These are phyloP conservation scores for Drosophila nigricruria DNA, from an alignment of 2,888 invertebrate genomes.

Conservation along the genomic window DNA sequence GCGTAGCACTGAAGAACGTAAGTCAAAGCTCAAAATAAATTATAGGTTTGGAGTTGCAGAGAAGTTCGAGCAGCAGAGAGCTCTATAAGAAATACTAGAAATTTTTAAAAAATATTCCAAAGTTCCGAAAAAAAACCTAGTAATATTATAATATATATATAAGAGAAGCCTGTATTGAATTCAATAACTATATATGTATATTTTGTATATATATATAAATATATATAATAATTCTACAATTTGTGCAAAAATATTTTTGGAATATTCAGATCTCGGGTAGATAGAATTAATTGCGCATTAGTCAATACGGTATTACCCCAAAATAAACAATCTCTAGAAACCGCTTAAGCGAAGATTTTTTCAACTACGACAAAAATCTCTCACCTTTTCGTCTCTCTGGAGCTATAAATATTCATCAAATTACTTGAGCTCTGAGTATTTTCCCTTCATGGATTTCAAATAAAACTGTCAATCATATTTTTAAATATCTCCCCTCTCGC, in stretches of 20 bases:
- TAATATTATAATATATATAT: no score
- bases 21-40: neutral
- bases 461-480: constrained; percentile 55
- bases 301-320: neutral
- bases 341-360: constrained; percentile 7
- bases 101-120: neutral
- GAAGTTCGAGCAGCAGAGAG: neutral
- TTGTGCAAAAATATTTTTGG: neutral
- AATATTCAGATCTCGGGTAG: neutral
- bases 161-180: no score
- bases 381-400: neutral
- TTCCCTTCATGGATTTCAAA: constrained; percentile 32
- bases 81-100: neutral
- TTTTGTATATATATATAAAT: no score
- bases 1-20: neutral
- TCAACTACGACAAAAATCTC: constrained; percentile 35
- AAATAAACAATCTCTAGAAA: constrained; percentile 11
- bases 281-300: constrained; percentile 1
- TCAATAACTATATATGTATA: no score
- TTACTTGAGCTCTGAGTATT: constrained; percentile 4
- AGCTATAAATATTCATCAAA: constrained; percentile 19
- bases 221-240: no score
- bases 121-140: no score
- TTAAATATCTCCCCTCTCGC: constrained; percentile 34
- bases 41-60: no score